These are phyloP conservation scores for Esperia sulphurella DNA, from an alignment of 2,888 invertebrate genomes.

Conservation along the genomic window DNA sequence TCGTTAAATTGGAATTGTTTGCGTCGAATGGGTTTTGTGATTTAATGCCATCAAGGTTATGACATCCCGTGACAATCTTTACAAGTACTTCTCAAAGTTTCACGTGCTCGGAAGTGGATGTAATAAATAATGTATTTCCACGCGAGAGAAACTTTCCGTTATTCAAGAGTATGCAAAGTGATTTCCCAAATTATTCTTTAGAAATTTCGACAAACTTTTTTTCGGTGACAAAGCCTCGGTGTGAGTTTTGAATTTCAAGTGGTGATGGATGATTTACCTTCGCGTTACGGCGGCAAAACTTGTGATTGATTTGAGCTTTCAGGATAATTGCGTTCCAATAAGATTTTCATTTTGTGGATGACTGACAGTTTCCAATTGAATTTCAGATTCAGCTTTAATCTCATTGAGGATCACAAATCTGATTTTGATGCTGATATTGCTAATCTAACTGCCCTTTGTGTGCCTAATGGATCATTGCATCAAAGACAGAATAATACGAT, in stretches of 20 bases:
- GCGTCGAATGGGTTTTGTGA: conserved; percentile 52
- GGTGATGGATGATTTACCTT: conserved; percentile 9
- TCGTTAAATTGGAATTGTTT: conserved; percentile 27
- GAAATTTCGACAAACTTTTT: conserved; percentile 8
- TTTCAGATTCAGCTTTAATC: not conserved
- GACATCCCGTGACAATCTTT: conserved; percentile 48
- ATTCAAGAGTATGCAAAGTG: conserved; percentile 11
- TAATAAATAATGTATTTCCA: conserved; percentile 13
- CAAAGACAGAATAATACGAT: too few relatives aligned
- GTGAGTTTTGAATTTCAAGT: conserved; percentile 12
- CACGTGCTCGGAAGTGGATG: conserved; percentile 25
- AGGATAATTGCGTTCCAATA: conserved; percentile 9
- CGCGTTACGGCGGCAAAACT: not conserved
- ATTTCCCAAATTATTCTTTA: conserved; percentile 8
- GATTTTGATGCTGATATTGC: not conserved
- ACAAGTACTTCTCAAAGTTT: conserved; percentile 43
- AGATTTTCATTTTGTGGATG: conserved; percentile 12
- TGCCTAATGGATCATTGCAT: too few relatives aligned
- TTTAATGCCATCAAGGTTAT: conserved; percentile 62
- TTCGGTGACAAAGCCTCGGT: conserved; percentile 1
- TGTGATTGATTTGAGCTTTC: conserved; percentile 8
- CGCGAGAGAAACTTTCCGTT: conserved; percentile 4
- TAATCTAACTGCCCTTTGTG: not conserved
- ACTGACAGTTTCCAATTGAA: conserved; percentile 10
- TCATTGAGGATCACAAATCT: not conserved